phyloP scores from a whole-genome alignment of 2,113 vertebrate genomes.

The Scomber colias region DNA sequence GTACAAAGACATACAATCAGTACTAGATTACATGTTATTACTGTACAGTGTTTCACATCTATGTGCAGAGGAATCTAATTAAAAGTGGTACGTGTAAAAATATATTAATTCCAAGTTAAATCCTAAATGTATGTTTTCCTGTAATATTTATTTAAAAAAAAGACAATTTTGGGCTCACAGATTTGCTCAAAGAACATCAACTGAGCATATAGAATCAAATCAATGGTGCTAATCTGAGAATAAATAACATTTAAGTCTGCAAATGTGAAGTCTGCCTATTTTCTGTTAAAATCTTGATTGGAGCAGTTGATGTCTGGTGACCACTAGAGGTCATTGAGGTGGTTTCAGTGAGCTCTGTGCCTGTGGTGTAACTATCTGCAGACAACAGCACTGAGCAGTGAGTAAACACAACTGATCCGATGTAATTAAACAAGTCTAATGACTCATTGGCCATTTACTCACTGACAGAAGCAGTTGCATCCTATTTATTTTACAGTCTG shows the following conservation, averaged over 20 bases:
- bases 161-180: not conserved
- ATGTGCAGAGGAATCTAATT: not conserved
- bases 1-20: slow-evolving; percentile 12
- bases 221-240: not conserved
- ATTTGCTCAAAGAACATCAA: not conserved
- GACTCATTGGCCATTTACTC: not conserved
- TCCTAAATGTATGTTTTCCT: not conserved
- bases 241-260: not conserved
- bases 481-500: not conserved
- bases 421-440: not conserved
- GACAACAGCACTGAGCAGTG: not conserved
- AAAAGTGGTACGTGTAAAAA: not conserved
- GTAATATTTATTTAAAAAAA: not conserved
- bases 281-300: not conserved
- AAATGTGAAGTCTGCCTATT: not conserved
- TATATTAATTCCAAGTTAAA: not conserved
- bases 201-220: not conserved
- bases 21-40: not conserved
- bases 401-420: not conserved
- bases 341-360: slow-evolving; percentile 19
- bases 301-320: slow-evolving; percentile 15
- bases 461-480: not conserved
- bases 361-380: not conserved
- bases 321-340: slow-evolving; percentile 69
- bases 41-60: not conserved